Evolutionary conservation across 2,797 vertebrate species (phyloP).

Genomic region (Galaxias olidus): DNA sequence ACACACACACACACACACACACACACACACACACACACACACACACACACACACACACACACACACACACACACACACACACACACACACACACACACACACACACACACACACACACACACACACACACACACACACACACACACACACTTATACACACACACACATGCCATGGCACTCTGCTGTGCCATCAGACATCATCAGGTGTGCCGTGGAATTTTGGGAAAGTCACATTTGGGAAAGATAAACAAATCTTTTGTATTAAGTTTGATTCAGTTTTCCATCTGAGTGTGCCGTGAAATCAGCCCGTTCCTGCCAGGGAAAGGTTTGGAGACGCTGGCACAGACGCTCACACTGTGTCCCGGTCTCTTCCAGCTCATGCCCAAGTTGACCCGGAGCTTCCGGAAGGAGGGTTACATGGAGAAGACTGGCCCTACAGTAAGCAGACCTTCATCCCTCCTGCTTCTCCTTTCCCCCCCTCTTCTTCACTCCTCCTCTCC

Average conservation of each 20-base stretch:
- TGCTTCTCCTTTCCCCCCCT: neutral
- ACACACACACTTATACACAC: neutral
- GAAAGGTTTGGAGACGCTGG: too few species aligned
- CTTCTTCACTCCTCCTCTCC: constrained; percentile 17
- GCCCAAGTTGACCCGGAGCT: constrained; percentile 83
- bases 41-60: constrained; percentile 10
- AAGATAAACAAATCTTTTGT: too few species aligned
- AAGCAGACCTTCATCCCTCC: constrained; percentile 31
- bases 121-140: neutral
- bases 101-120: constrained; percentile 10
- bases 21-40: constrained; percentile 10
- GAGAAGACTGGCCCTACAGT: constrained; percentile 90
- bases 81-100: constrained; percentile 6
- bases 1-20: constrained; percentile 11
- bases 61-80: constrained; percentile 11
- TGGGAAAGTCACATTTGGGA: too few species aligned
- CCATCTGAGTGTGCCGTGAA: too few species aligned
- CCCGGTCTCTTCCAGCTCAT: constrained; percentile 71
- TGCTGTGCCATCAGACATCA: too few species aligned
- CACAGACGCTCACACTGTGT: neutral
- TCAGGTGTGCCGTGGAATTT: too few species aligned
- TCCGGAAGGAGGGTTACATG: constrained; percentile 91
- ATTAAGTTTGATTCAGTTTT: too few species aligned
- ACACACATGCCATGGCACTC: neutral
- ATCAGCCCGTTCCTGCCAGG: too few species aligned